Evolutionary conservation across 2,797 vertebrate genomes (phyloP).

Genomic region (Falco concolor): DNA sequence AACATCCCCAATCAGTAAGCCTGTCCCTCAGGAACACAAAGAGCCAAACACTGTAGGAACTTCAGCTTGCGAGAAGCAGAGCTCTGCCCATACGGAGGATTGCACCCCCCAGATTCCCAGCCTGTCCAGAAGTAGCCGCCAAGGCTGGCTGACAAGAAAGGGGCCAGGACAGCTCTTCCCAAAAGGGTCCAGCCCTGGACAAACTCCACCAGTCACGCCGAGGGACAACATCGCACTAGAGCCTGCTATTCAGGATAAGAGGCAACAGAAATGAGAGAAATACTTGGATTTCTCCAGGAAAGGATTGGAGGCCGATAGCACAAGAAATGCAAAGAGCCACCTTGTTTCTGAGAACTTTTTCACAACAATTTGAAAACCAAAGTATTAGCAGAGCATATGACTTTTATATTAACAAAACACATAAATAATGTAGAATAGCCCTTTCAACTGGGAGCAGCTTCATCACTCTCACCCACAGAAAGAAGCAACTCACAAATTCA

Average conservation of each 20-base stretch:
- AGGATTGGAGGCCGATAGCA: not conserved
- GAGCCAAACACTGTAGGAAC: not conserved
- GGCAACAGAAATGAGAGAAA: not conserved
- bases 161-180: not conserved
- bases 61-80: not conserved
- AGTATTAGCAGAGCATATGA: not conserved
- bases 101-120: not conserved
- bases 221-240: rapidly evolving
- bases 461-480: not conserved
- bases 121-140: not conserved
- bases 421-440: not conserved
- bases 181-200: not conserved
- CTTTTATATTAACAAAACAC: not conserved
- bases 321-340: not conserved
- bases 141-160: not conserved
- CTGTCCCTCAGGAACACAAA: not conserved
- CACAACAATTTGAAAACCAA: not conserved
- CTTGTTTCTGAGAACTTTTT: not conserved
- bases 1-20: too few relatives aligned
- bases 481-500: not conserved
- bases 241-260: not conserved
- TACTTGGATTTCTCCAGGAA: not conserved
- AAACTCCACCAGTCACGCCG: rapidly evolving
- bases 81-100: not conserved
- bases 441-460: not conserved